Evolutionary conservation across 2,113 vertebrate genomes (phyloP), one percentile per base, ranked within the genome.

Genomic region (Speoplatyrhinus poulsoni): DNA sequence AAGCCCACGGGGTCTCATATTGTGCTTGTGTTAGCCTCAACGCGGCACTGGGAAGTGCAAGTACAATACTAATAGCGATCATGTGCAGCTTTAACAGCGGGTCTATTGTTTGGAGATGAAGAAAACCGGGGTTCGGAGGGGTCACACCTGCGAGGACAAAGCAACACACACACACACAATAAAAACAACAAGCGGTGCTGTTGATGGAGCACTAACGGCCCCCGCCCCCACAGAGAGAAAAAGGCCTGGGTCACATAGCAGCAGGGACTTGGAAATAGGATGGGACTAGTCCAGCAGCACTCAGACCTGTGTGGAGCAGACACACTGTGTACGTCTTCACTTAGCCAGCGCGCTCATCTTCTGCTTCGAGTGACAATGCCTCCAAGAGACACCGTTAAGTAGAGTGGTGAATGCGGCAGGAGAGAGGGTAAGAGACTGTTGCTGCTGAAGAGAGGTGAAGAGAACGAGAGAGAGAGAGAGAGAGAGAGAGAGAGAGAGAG

Each of bases 311-410:
- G 79, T 79, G 52, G 74, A 80, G 76, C 75, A 81, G 84, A 78
- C 73, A 74, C 65, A 70, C 82, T 79, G 81, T 77, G 81, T 75
- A 78, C 79, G 82, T 80, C 85, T 81, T 85, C 80, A 86, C 84
- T 86, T 83, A 85, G 79, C 79, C 84, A 57, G 73, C 81, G 73
- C 81, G 87, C 83, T 87, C 82, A 76, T 82, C 77, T 82, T 84
- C 82, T 87, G 86, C 87, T 83, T 88, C 81, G 85, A 85, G 80
- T 87, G 87, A 88, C 84, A 87, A 77, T 64, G 67, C 68, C 65
- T 70, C 66, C 69, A 65, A 88, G 60, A 79, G 67, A 79, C 53
- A 54, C 62, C 50, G 72, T 67, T 63, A 59, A 52, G 32, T 72
- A 76, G 79, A 76, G 65, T 79, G 59, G 75, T 63, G 69, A 83